Base-by-base conservation (phyloP, 1,140 invertebrate genomes). In the Drosophila parabipectinata region DNA sequence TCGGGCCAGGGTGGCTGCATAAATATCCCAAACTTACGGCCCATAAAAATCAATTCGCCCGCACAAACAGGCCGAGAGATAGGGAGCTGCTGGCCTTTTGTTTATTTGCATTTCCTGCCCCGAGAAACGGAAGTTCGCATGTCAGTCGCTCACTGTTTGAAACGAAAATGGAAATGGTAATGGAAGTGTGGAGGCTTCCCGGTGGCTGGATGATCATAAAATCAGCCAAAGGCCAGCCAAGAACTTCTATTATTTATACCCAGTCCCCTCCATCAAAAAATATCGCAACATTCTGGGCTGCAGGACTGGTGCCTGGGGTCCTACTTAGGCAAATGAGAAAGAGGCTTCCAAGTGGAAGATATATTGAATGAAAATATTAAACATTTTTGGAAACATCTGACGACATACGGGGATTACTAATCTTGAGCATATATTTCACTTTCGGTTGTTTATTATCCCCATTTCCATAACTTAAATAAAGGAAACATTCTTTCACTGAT, bases 41-140 rank as follows among this genome's bases (percentile, higher is more conserved):
- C 64, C 83, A 87, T 87, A 88, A 87, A 87, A 88, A 85, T 85
- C 82, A 88, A 87, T 85, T 88, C 82, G 47, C 77, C 84, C 53
- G 64, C 67, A 72, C 44, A 18, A n/a, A 15, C 41, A 44, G 41
- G 5, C 14, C n/a, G 1, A 26, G 8, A 15, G 26, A 14, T 30
- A 57, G 72, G 72, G 45, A 53, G 54, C 59, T 39, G 47, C 51
- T 52, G 60, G 63, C 60, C 77, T 71, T 88, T 79, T 87, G 82
- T 87, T 87, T 87, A 87, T 87, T 82, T 87, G 82, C 83, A 88
- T 88, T 87, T 87, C 82, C 82, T 82, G 82, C 63, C 64, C 62
- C 66, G 45, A 71, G 30, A 61, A 77, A 69, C 82, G 82, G 82
- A 87, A 88, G 83, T 88, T 79, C 72, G 73, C 78, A 85, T 87